Evolutionary conservation across 2,797 vertebrate genomes (phyloP), one percentile per base, ranked within the genome.

Genomic region (Manis pentadactyla): DNA sequence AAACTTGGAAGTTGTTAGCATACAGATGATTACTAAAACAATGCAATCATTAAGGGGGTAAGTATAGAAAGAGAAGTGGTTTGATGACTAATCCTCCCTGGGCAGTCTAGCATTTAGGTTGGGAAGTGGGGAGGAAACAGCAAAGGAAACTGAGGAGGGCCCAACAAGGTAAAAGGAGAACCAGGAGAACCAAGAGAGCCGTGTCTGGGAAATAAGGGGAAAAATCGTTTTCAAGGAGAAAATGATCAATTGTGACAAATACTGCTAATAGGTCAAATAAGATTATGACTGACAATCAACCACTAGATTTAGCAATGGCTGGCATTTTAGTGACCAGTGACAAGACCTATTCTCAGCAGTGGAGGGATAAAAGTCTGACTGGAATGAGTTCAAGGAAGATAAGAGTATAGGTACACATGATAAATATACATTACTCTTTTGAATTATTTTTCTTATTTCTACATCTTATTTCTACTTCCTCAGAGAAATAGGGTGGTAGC

Each of bases 11-110:
- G 18, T 75, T 90, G 37, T 90, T 79, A 92, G 64, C 81, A 92
- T 68, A 73, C 11, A 93, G 55, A 90, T 74, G 34, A 93, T 95
- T 91, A 95, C 69, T 93, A 74, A 95, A 96, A 90, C 23, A 75
- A 57, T 64, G 29, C 15, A 63, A 14, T 81, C 49, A 75, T 19
- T 29, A 90, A 77, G 46, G 79, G n/a, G 74, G 57, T 57, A 34
- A 74, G 34, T 73, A 57, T 31, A 90, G 19, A 90, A 93, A 73
- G 34, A 63, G 13, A 66, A 86, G 19, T 51, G 34, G 42, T 74
- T 51, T 95, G 64, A 83, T 63, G 71, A 84, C 75, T 63, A 25
- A 93, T 14, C 14, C 51, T 14, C 11, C 51, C 51, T 85, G 21
- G 37, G 27, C 15, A 85, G 23, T 63, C 42, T 4, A 75, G 46